Conservation (phyloP, 2,888 invertebrate species). For the Tachina grossa region DNA sequence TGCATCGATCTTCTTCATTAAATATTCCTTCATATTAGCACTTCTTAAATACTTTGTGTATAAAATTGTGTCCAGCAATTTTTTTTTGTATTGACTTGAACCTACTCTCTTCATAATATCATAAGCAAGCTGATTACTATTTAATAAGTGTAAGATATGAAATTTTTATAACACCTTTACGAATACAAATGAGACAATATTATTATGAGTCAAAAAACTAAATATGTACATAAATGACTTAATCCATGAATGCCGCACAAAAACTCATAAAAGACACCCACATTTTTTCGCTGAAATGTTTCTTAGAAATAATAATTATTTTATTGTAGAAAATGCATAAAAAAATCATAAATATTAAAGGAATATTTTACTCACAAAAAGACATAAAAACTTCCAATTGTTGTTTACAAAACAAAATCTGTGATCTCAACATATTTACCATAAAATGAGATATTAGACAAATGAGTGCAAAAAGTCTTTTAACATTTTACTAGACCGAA, state of each 20-base stretch:
- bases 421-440: constrained; percentile 35
- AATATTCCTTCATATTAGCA: too few species aligned
- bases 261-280: constrained; percentile 26
- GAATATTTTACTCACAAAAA: neutral
- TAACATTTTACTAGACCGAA: neutral
- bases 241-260: neutral
- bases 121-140: constrained; percentile 32
- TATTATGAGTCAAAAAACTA: constrained; percentile 51
- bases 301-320: constrained; percentile 8
- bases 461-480: neutral
- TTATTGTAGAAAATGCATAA: constrained; percentile 32
- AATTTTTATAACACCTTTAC: constrained; percentile 21
- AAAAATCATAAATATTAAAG: neutral
- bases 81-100: neutral
- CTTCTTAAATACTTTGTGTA: too few species aligned
- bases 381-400: neutral
- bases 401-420: constrained; percentile 44
- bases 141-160: constrained; percentile 53
- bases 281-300: neutral
- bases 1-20: too few species aligned
- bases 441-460: constrained; percentile 2
- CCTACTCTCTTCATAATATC: neutral
- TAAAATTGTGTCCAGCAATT: neutral
- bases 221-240: constrained; percentile 11
- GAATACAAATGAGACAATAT: constrained; percentile 56